Evolutionary conservation across 1,140 invertebrate species (phyloP).

Genomic region (Aphelinus atriplicis): DNA sequence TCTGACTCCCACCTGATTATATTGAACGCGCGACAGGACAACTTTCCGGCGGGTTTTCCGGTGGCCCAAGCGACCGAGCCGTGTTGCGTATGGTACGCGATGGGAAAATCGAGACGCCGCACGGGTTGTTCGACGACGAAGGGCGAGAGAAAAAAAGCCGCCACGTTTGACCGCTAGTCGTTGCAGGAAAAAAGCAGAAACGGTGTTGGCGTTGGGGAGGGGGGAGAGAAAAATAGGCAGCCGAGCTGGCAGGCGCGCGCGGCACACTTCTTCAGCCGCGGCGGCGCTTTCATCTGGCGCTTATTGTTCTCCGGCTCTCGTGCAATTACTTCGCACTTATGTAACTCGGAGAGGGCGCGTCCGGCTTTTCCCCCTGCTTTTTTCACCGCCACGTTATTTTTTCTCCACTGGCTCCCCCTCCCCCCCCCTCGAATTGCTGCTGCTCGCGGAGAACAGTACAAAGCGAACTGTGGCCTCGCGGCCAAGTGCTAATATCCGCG

Average conservation of each 20-base stretch:
- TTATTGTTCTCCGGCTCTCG: constrained; percentile 43
- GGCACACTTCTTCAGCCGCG: background rate
- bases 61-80: no score
- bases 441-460: background rate
- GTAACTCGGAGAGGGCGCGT: constrained; percentile 39
- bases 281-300: constrained; percentile 14
- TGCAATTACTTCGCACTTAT: constrained; percentile 52
- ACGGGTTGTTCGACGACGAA: no score
- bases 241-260: background rate
- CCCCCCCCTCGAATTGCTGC: no score
- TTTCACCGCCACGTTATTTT: background rate
- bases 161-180: no score
- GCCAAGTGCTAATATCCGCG: constrained; percentile 8
- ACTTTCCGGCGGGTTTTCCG: no score
- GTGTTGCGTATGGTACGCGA: no score
- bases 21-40: no score
- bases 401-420: background rate
- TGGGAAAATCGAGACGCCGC: no score
- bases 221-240: background rate
- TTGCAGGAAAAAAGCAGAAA: no score
- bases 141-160: no score
- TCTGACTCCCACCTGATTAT: no score
- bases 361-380: constrained; percentile 13
- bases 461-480: background rate
- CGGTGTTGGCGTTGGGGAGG: no score